A percentile compares a stretch with the other conserved stretches of the same genome.
Conservation (phyloP, 2,888 invertebrate genomes). For the Torymus aiolomorphi region DNA sequence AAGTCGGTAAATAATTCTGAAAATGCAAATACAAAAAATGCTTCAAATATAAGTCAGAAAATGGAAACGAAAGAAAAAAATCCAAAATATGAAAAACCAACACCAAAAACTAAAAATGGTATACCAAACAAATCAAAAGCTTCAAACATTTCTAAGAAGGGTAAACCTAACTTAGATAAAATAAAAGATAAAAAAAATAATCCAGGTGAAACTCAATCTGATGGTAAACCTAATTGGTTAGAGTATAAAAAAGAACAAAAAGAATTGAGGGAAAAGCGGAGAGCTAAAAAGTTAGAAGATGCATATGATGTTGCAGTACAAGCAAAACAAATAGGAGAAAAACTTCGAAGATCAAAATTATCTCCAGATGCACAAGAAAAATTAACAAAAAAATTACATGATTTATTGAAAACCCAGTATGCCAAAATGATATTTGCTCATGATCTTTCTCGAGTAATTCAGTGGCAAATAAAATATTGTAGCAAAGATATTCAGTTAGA, state of each 20-base stretch:
- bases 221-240: constrained; percentile 82
- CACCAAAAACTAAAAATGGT: constrained; percentile 14
- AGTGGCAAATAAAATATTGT: constrained; percentile 88
- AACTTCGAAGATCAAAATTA: constrained; percentile 78
- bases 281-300: constrained; percentile 77
- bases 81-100: constrained; percentile 47
- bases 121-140: constrained; percentile 22
- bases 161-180: constrained; percentile 41
- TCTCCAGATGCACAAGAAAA: constrained; percentile 78
- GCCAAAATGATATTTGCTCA: constrained; percentile 86
- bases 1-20: constrained; percentile 20
- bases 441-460: constrained; percentile 92
- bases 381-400: constrained; percentile 80
- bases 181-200: constrained; percentile 39
- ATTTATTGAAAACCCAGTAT: constrained; percentile 81
- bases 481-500: constrained; percentile 81
- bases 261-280: constrained; percentile 82
- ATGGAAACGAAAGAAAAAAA: constrained; percentile 12
- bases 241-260: constrained; percentile 87
- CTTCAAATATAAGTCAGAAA: constrained; percentile 2
- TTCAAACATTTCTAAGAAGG: constrained; percentile 20
- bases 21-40: neutral
- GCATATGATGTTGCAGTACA: constrained; percentile 78
- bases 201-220: constrained; percentile 47
- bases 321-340: constrained; percentile 81